A percentile compares a stretch with the other conserved stretches of the same genome.
These are phyloP conservation scores for Acanthurus leucopareius DNA, from an alignment of 2,797 vertebrate species.

Conservation along the genomic window DNA sequence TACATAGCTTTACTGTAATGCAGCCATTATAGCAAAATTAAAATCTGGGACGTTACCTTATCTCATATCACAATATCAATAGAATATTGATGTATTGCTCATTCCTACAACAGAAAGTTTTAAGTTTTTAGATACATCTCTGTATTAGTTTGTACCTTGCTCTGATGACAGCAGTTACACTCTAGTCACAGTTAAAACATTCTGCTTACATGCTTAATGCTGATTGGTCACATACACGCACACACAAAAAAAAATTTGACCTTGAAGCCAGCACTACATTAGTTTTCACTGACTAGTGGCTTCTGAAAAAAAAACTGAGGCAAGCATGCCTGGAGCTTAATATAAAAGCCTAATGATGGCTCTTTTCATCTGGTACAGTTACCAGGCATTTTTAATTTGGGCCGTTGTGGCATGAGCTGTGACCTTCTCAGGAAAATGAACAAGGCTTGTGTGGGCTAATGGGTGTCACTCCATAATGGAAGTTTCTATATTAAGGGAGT, in stretches of 20 bases:
- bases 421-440: constrained; percentile 61
- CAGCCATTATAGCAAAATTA: too few relatives aligned
- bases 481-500: constrained; percentile 60
- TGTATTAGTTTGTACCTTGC: too few relatives aligned
- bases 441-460: constrained; percentile 48
- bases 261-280: constrained; percentile 43
- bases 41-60: too few relatives aligned
- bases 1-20: too few relatives aligned
- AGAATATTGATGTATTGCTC: too few relatives aligned
- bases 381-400: constrained; percentile 53
- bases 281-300: constrained; percentile 26
- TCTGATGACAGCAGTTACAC: not conserved
- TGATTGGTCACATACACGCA: constrained; percentile 35
- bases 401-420: constrained; percentile 33
- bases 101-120: too few relatives aligned
- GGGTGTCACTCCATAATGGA: constrained; percentile 52
- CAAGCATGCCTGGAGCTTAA: constrained; percentile 37
- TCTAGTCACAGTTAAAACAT: not conserved
- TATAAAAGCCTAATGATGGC: constrained; percentile 42
- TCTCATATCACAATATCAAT: too few relatives aligned
- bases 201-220: constrained; percentile 13
- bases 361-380: constrained; percentile 34
- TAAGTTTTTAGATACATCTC: too few relatives aligned
- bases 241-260: constrained; percentile 28
- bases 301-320: constrained; percentile 31